These are phyloP conservation scores for Lordiphosa clarofinis DNA, from an alignment of 1,140 invertebrate genomes.

Conservation along the genomic window DNA sequence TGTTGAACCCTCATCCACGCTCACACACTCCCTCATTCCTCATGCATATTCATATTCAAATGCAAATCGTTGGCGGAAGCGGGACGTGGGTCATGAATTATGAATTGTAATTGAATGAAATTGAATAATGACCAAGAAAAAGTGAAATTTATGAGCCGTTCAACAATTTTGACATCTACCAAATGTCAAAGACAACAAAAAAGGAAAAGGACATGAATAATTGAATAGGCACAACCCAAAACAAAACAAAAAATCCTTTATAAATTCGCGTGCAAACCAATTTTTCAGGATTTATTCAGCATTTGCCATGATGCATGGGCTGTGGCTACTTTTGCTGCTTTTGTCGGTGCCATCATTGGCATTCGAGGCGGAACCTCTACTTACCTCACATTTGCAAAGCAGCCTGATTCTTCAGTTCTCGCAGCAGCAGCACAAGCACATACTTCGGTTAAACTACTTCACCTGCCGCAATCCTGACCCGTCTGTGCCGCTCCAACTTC, in stretches of 20 bases:
- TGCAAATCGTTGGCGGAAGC: conserved; percentile 8
- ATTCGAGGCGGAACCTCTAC: conserved; percentile 20
- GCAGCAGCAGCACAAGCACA: conserved; percentile 55
- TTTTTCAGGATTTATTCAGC: conserved; percentile 5
- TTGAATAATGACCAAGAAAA: conserved; percentile 71
- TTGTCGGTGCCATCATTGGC: not conserved
- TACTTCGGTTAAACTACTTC: conserved; percentile 70
- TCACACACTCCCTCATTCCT: conserved; percentile 27
- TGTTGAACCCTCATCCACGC: conserved; percentile 1
- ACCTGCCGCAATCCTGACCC: conserved; percentile 55
- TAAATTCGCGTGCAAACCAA: not conserved
- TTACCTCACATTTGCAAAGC: conserved; percentile 40
- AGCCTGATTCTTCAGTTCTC: conserved; percentile 48
- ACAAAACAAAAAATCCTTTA: not conserved
- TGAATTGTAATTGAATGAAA: conserved; percentile 74
- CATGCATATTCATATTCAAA: conserved; percentile 57
- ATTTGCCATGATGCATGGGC: conserved; percentile 19
- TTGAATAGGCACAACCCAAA: conserved; percentile 7
- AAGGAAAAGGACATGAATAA: conserved; percentile 27
- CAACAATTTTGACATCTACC: conserved; percentile 47
- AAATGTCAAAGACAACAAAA: conserved; percentile 42
- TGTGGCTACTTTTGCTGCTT: conserved; percentile 16
- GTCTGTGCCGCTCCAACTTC: conserved; percentile 24
- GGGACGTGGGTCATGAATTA: conserved; percentile 54
- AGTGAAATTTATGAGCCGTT: conserved; percentile 71